Percentiles rank a stretch among this genome's conserved stretches.
Conservation (phyloP, 2,797 vertebrate species). For the Oreochromis grahami region DNA sequence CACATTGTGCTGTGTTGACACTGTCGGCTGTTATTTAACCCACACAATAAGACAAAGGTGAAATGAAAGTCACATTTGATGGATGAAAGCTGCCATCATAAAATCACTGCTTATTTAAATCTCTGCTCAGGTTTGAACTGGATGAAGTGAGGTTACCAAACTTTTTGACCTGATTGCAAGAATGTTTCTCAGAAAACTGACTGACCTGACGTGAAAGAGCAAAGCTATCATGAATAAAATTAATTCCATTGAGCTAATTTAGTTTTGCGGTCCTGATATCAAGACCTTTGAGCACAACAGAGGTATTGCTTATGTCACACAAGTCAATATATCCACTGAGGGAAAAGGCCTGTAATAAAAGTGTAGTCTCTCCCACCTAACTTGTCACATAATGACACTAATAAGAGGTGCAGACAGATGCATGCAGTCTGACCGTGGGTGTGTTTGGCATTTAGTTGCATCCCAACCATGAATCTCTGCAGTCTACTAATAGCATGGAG, state of each 20-base stretch:
- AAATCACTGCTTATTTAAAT: background rate
- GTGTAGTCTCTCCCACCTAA: background rate
- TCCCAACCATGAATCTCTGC: background rate
- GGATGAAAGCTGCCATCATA: background rate
- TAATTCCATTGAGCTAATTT: background rate
- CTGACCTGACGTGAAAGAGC: background rate
- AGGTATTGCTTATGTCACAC: background rate
- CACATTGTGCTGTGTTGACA: background rate
- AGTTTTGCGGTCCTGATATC: background rate
- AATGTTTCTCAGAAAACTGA: background rate
- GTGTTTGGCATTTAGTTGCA: background rate
- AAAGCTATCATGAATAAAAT: background rate
- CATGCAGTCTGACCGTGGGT: background rate
- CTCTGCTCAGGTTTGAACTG: background rate
- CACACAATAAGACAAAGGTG: background rate
- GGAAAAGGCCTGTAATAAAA: background rate
- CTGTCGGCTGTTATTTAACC: background rate
- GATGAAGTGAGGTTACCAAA: background rate
- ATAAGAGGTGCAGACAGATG: background rate
- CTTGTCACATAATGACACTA: background rate
- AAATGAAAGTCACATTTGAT: background rate
- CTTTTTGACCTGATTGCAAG: background rate
- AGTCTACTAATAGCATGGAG: background rate
- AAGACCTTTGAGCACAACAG: background rate
- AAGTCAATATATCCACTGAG: background rate